Percentiles rank a stretch among this genome's conserved stretches.
These are phyloP conservation scores for Hyles vespertilio DNA, from an alignment of 1,140 invertebrate genomes.

Conservation along the genomic window DNA sequence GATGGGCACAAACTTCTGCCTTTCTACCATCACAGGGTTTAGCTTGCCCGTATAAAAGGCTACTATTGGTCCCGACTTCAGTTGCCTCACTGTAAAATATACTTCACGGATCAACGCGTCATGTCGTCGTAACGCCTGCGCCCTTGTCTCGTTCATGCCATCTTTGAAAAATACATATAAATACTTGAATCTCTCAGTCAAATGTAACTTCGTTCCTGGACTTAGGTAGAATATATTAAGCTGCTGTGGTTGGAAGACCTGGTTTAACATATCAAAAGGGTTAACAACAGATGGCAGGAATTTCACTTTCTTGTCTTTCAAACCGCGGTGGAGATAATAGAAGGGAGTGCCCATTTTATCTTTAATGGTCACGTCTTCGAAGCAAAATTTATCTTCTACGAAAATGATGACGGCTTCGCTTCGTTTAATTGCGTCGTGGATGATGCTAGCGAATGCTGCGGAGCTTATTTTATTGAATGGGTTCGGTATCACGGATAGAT, in stretches of 20 bases:
- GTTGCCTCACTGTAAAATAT: conserved; percentile 24
- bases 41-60: conserved; percentile 52
- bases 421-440: conserved; percentile 34
- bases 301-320: conserved; percentile 32
- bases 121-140: conserved; percentile 34
- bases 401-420: conserved; percentile 43
- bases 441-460: conserved; percentile 32
- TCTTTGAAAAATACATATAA: conserved; percentile 54
- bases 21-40: conserved; percentile 37
- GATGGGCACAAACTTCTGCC: conserved; percentile 16
- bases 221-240: conserved; percentile 36
- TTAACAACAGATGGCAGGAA: conserved; percentile 41
- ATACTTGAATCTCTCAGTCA: conserved; percentile 37
- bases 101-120: conserved; percentile 47
- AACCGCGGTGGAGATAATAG: conserved; percentile 26
- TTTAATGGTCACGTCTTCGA: conserved; percentile 43
- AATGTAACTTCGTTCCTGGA: conserved; percentile 29
- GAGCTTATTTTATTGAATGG: conserved; percentile 37
- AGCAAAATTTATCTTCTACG: conserved; percentile 43
- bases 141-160: conserved; percentile 27
- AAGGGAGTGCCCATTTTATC: conserved; percentile 43
- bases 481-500: conserved; percentile 29
- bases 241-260: conserved; percentile 27
- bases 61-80: conserved; percentile 30
- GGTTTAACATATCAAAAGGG: conserved; percentile 36